A percentile compares a stretch with the other conserved stretches of the same genome.
phyloP scores from a whole-genome alignment of 2,888 invertebrate genomes.

The Drymonia ruficornis region DNA sequence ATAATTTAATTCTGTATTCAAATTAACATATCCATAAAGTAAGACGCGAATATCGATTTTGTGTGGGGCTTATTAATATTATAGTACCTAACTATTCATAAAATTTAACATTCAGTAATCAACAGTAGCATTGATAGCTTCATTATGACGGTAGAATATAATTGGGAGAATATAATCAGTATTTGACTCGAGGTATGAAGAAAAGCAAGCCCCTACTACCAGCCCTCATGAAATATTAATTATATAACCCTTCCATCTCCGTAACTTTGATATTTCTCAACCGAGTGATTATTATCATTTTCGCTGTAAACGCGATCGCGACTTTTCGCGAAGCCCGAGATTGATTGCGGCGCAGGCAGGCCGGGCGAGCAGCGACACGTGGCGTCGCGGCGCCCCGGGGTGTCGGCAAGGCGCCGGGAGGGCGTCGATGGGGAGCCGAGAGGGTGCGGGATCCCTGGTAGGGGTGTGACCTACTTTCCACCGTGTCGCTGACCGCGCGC shows the following conservation, averaged over 20 bases:
- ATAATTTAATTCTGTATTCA: too few relatives aligned
- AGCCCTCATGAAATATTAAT: background rate
- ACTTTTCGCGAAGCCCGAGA: conserved; percentile 34
- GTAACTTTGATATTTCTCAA: background rate
- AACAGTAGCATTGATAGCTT: too few relatives aligned
- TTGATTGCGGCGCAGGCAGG: conserved; percentile 12
- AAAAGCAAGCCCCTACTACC: background rate
- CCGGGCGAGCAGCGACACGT: conserved; percentile 52
- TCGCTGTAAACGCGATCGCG: conserved; percentile 9
- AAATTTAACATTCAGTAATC: too few relatives aligned
- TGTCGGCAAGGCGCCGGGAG: conserved; percentile 23
- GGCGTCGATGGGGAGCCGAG: conserved; percentile 55
- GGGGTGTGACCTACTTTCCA: conserved; percentile 73
- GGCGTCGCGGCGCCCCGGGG: conserved; percentile 40
- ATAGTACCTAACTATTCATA: too few relatives aligned
- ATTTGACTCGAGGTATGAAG: background rate
- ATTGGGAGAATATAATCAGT: background rate
- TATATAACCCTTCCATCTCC: background rate
- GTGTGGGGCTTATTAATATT: too few relatives aligned
- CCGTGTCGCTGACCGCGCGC: conserved; percentile 76
- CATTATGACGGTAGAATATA: too few relatives aligned
- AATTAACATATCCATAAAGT: too few relatives aligned
- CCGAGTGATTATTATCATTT: background rate
- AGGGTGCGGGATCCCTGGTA: conserved; percentile 40
- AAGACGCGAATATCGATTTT: too few relatives aligned